Conservation (phyloP, 1,140 invertebrate species). For the Lucilia sericata region DNA sequence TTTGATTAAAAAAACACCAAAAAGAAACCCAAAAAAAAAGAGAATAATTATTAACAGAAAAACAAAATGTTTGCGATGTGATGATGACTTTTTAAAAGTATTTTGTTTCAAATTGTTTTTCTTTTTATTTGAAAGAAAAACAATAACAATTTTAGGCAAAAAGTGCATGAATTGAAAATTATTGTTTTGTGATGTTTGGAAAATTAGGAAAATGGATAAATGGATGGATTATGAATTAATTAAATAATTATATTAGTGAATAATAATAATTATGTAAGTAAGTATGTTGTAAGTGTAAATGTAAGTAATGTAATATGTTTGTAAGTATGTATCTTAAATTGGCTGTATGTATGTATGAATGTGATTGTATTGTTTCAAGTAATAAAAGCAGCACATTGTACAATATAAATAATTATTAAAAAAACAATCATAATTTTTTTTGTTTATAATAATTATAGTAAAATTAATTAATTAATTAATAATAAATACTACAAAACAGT, state of each 20-base stretch:
- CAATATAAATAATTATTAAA: no score
- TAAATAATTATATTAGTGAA: neutral
- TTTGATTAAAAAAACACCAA: neutral
- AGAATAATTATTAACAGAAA: neutral
- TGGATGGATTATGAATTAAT: neutral
- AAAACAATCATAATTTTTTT: neutral
- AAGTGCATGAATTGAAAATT: neutral
- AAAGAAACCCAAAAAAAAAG: neutral
- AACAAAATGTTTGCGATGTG: conserved; percentile 24
- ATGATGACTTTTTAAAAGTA: conserved; percentile 30
- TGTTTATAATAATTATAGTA: conserved; percentile 5
- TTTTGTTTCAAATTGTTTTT: neutral
- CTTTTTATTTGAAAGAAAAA: no score
- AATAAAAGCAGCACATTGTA: neutral
- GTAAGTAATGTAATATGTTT: neutral
- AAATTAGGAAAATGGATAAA: neutral
- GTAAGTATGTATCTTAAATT: neutral
- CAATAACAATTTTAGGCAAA: neutral
- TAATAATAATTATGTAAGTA: neutral
- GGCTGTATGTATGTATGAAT: no score
- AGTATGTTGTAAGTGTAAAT: neutral
- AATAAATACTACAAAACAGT: no score
- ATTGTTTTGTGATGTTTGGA: neutral
- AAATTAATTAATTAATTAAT: neutral
- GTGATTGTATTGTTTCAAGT: neutral